Base-by-base conservation (phyloP, 2,797 vertebrate genomes). In the Poecilia velifera region DNA sequence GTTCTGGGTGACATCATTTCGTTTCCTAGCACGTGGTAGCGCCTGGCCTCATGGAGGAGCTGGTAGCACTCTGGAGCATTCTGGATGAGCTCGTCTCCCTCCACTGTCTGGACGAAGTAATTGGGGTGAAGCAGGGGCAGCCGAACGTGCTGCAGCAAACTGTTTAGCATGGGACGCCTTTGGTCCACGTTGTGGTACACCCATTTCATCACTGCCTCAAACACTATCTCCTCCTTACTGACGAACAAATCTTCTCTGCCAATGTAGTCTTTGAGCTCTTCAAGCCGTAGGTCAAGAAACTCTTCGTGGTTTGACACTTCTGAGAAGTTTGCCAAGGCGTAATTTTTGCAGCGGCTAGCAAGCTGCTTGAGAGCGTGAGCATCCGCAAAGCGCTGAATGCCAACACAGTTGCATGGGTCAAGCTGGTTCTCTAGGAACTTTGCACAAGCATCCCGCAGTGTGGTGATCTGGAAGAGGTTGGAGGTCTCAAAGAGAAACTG, bases 1-100 rank as follows among this genome's bases (percentile, higher is more conserved):
- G 98, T 99, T 89, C 98, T 96, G 86, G 98, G 96, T 73, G 98
- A 99, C 98, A 99, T 99, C 98, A 99, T 99, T 93, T 99, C 98
- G 51, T 99, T 99, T 80, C 98, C 98, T 3, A 99, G 97, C 85
- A 99, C 97, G 13, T 99, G 98, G 93, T 99, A 99, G 57, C 98
- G 95, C 53, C 98, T 95, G 83, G 98, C 98, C 93, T 99, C 98
- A 0, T 99, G 98, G 84, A 99, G 96, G 73, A 99, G 95, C 83
- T 98, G 98, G 51, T 99, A 99, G 95, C 98, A 99, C 85, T 99
- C 98, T 0, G 97, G 97, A 55, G 98, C 96, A 4, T 96, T 99
- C 95, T 99, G 98, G 85, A 99, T 99, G 88, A 99, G 91, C 84
- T 97, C 96, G 92, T 99, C 97, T 80, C 98, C 97, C 84, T 99